phyloP scores from a whole-genome alignment of 2,888 invertebrate genomes.

The Drosophila ustulata region DNA sequence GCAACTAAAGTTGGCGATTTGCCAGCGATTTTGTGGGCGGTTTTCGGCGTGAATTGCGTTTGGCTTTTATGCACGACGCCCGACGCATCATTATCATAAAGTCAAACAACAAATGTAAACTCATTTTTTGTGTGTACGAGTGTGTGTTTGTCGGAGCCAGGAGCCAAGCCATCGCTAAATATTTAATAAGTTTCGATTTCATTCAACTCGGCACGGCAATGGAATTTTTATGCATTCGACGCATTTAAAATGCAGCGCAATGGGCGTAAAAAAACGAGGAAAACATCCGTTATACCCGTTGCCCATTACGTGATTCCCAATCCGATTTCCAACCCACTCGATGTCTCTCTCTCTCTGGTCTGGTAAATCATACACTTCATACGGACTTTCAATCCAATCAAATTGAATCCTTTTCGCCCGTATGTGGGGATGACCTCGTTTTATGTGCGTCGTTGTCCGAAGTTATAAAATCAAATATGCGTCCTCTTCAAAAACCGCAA shows the following conservation, averaged over 20 bases:
- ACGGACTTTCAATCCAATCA: conserved; percentile 76
- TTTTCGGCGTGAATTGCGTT: conserved; percentile 19
- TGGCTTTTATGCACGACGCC: conserved; percentile 18
- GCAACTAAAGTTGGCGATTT: conserved; percentile 12
- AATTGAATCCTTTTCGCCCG: conserved; percentile 75
- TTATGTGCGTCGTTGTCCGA: conserved; percentile 73
- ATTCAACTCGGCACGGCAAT: conserved; percentile 52
- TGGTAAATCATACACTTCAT: conserved; percentile 67
- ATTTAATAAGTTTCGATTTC: conserved; percentile 85
- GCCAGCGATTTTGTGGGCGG: conserved; percentile 23
- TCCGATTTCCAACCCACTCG: conserved; percentile 25
- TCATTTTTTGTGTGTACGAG: conserved; percentile 64
- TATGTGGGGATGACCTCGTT: conserved; percentile 71
- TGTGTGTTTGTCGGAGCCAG: not conserved
- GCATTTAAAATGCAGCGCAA: conserved; percentile 82
- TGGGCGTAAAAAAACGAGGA: conserved; percentile 45
- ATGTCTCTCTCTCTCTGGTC: not conserved
- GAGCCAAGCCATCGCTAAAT: conserved; percentile 74
- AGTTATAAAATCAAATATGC: conserved; percentile 78
- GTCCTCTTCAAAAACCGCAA: conserved; percentile 33
- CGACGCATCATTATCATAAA: conserved; percentile 79
- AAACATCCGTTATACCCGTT: conserved; percentile 67
- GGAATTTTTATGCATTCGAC: conserved; percentile 61
- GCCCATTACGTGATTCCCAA: conserved; percentile 70
- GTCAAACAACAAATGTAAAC: conserved; percentile 78